These are phyloP conservation scores for Enoplosus armatus DNA, from an alignment of 2,797 vertebrate species.

Conservation along the genomic window DNA sequence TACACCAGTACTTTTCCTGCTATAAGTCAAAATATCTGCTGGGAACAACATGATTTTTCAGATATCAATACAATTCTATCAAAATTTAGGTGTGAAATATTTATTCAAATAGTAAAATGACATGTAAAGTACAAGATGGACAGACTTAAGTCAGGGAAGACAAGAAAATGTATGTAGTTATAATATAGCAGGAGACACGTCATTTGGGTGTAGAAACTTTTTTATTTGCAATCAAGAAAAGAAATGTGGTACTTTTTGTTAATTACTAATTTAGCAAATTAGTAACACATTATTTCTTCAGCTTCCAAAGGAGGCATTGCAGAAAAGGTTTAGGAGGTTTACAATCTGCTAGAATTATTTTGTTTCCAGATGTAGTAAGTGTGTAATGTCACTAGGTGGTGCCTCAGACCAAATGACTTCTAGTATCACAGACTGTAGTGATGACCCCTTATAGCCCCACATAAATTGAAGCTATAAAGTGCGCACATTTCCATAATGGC, in stretches of 20 bases:
- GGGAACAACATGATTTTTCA: not conserved
- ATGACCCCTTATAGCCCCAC: not conserved
- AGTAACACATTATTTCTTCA: not conserved
- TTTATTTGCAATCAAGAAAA: not conserved
- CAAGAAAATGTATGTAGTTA: not conserved
- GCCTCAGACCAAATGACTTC: slow-evolving; percentile 14
- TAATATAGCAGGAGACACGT: too few relatives aligned
- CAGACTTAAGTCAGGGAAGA: not conserved
- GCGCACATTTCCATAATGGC: slow-evolving; percentile 32
- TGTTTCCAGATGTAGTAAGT: slow-evolving; percentile 12
- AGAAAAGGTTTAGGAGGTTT: not conserved
- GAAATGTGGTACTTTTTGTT: not conserved
- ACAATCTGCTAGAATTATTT: not conserved
- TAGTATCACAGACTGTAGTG: not conserved
- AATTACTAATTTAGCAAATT: too few relatives aligned
- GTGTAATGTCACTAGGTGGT: slow-evolving; percentile 59
- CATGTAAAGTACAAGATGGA: not conserved
- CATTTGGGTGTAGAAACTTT: not conserved
- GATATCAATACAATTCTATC: not conserved
- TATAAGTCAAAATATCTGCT: not conserved
- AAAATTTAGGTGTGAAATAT: not conserved
- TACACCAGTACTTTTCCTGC: not conserved
- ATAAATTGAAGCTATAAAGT: slow-evolving; percentile 24
- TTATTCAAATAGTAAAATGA: not conserved
- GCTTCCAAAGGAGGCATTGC: not conserved